A percentile compares a stretch with the other conserved stretches of the same genome.
Conservation (phyloP, 2,113 vertebrate genomes). For the Heloderma charlesbogerti region DNA sequence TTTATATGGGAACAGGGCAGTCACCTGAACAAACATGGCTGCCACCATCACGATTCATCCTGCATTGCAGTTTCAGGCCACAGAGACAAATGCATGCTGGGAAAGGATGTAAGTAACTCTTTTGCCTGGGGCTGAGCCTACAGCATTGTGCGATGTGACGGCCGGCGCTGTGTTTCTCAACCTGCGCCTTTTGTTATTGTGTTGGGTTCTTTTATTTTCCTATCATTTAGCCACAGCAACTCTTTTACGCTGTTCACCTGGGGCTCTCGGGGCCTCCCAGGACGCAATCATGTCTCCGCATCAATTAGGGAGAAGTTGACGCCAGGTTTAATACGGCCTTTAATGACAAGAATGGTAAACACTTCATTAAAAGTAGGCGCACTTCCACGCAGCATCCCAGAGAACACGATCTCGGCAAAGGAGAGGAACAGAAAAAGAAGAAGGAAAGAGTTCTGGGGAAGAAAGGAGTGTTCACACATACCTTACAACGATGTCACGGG, state of each 20-base stretch:
- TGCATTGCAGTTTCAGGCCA: not conserved
- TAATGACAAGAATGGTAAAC: conserved; percentile 27
- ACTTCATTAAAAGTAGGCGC: conserved; percentile 30
- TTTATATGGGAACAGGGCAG: not conserved
- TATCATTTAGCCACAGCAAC: conserved; percentile 10
- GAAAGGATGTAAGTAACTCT: not conserved
- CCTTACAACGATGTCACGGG: not conserved
- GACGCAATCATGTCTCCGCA: conserved; percentile 25
- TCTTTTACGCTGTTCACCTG: conserved; percentile 5
- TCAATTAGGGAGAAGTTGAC: conserved; percentile 34
- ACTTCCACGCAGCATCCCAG: not conserved
- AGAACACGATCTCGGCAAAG: not conserved
- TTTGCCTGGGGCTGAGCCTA: not conserved
- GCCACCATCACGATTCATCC: not conserved
- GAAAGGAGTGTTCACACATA: no score
- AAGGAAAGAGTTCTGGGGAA: not conserved
- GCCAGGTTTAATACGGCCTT: not conserved
- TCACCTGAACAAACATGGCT: not conserved
- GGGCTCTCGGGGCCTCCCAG: not conserved
- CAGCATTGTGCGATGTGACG: no score
- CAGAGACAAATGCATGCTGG: not conserved
- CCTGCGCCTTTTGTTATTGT: not conserved
- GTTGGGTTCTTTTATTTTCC: conserved; percentile 21
- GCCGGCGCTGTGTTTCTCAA: not conserved
- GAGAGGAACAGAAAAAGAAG: no score